These are phyloP conservation scores for Lasaia peninsularis DNA, from an alignment of 1,140 invertebrate species.

Conservation along the genomic window DNA sequence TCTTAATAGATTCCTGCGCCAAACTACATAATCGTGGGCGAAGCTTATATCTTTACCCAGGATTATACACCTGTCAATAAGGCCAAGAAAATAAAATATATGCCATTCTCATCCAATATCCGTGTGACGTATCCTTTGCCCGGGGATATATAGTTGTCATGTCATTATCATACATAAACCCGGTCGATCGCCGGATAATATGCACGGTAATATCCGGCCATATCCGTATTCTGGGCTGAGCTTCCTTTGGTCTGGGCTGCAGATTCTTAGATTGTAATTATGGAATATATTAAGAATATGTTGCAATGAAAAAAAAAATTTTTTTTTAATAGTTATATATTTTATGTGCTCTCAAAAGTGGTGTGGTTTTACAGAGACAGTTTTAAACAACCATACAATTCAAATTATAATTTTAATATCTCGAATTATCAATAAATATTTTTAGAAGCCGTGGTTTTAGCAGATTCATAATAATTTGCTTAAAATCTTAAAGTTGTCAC, in stretches of 20 bases:
- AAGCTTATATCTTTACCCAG: too few relatives aligned
- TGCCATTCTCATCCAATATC: not conserved
- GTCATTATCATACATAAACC: slow-evolving; percentile 35
- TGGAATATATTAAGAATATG: not conserved
- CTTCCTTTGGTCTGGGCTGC: not conserved
- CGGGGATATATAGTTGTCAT: not conserved
- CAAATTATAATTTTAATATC: too few relatives aligned
- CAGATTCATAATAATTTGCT: too few relatives aligned
- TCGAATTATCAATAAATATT: too few relatives aligned
- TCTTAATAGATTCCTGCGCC: too few relatives aligned
- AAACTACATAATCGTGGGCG: too few relatives aligned
- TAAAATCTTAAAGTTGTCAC: too few relatives aligned
- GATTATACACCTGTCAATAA: too few relatives aligned
- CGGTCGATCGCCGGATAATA: slow-evolving; percentile 42
- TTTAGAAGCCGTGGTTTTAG: too few relatives aligned
- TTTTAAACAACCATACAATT: too few relatives aligned
- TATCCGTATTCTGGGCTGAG: not conserved
- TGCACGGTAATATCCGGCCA: slow-evolving; percentile 47
- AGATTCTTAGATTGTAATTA: slow-evolving; percentile 1
- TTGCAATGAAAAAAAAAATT: not conserved
- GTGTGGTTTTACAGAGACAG: too few relatives aligned
- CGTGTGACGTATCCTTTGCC: not conserved
- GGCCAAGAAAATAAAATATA: not conserved
- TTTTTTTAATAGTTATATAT: not conserved
- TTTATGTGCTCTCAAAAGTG: too few relatives aligned